phyloP scores from a whole-genome alignment of 2,113 vertebrate genomes.

The Dicrurus megarhynchus region DNA sequence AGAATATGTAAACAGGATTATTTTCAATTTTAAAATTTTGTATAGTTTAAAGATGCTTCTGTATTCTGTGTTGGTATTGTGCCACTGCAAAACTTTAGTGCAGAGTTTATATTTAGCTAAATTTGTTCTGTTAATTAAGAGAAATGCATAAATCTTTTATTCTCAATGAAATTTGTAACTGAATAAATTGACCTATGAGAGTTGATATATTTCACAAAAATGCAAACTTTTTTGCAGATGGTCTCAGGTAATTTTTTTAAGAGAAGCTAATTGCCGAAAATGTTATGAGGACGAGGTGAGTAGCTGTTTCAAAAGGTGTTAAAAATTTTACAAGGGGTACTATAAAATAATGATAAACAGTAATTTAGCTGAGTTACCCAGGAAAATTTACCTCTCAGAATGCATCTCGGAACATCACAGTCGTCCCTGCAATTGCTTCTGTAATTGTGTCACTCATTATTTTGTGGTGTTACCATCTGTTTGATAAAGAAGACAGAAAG shows the following conservation, averaged over 20 bases:
- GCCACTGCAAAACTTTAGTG: constrained; percentile 76
- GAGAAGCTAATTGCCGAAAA: neutral
- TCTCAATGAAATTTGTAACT: constrained; percentile 76
- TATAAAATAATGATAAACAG: neutral
- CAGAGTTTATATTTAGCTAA: constrained; percentile 84
- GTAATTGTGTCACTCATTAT: accelerated
- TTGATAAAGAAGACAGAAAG: neutral
- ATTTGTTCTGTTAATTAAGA: constrained; percentile 76
- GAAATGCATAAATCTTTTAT: constrained; percentile 82
- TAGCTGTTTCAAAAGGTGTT: neutral
- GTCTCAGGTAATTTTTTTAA: constrained; percentile 20
- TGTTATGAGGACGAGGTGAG: neutral
- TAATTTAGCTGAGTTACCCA: neutral
- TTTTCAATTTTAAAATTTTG: constrained; percentile 81
- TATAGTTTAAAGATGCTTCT: constrained; percentile 81
- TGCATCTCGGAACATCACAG: accelerated
- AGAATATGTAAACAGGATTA: constrained; percentile 78
- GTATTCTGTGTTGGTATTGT: constrained; percentile 77
- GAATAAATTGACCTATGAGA: constrained; percentile 80
- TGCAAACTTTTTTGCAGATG: constrained; percentile 26
- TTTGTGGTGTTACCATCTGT: neutral
- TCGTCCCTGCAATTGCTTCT: neutral
- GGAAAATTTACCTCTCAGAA: neutral
- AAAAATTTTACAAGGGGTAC: neutral
- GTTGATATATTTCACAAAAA: constrained; percentile 69